Evolutionary conservation across 2,113 vertebrate genomes (phyloP).

Genomic region (Charadrius vociferus): DNA sequence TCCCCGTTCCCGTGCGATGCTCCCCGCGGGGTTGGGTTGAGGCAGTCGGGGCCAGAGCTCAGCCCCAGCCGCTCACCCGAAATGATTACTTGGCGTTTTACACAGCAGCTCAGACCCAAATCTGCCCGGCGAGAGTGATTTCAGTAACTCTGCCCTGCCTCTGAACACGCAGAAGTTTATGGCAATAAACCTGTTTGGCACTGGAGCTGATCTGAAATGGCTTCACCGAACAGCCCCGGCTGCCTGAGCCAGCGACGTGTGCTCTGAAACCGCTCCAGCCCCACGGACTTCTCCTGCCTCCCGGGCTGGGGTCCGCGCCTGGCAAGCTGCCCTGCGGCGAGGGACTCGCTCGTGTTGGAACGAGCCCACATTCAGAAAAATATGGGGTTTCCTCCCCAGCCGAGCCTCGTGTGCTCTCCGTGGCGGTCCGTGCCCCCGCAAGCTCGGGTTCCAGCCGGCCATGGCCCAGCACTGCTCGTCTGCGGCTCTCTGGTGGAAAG

Average conservation of each 20-base stretch:
- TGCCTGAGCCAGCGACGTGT: background rate
- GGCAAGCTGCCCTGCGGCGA: background rate
- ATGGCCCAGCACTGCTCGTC: accelerated
- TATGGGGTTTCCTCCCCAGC: background rate
- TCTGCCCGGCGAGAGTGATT: background rate
- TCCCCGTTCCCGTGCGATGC: accelerated
- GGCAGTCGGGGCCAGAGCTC: background rate
- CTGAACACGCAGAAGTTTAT: background rate
- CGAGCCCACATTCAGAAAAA: background rate
- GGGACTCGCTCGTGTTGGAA: background rate
- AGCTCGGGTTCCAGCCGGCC: accelerated
- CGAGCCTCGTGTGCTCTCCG: background rate
- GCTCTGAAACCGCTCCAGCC: background rate
- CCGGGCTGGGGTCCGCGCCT: background rate
- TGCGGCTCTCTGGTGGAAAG: background rate
- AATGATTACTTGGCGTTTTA: background rate
- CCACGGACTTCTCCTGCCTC: background rate
- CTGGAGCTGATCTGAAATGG: background rate
- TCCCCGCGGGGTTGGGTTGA: accelerated
- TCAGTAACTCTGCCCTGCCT: background rate
- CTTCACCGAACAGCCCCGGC: background rate
- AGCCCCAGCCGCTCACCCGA: background rate
- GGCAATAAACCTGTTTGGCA: background rate
- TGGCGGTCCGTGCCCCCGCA: accelerated
- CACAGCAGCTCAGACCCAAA: background rate